A percentile compares a stretch with the other conserved stretches of the same genome.
Evolutionary conservation across 2,113 vertebrate genomes (phyloP).

Genomic region (Neolamprologus ventralis): DNA sequence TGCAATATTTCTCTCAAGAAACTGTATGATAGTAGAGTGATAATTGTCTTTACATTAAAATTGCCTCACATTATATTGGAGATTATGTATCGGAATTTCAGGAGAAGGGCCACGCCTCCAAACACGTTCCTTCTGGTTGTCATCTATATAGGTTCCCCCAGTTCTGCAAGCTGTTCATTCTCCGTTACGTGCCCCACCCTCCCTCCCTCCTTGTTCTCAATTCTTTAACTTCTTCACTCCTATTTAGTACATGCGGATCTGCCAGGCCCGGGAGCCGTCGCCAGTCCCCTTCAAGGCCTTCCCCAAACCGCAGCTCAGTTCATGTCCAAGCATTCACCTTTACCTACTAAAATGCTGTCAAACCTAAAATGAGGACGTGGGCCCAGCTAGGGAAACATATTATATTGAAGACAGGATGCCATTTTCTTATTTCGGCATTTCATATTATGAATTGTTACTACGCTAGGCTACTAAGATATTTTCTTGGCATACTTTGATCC

Average conservation of each 20-base stretch:
- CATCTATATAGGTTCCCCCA: not conserved
- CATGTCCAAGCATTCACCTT: not conserved
- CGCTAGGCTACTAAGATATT: not conserved
- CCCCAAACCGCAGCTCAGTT: not conserved
- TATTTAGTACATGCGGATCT: not conserved
- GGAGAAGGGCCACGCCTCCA: not conserved
- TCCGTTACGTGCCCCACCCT: fast-evolving
- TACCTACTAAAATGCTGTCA: not conserved
- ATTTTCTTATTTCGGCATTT: not conserved
- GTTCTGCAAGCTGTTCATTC: not conserved
- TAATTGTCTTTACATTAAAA: not conserved
- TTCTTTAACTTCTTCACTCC: not conserved
- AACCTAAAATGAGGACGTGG: not conserved
- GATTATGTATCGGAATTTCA: not conserved
- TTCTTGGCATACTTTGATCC: not conserved
- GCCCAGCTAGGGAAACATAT: not conserved
- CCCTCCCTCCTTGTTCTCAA: not conserved
- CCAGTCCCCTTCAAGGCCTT: not conserved
- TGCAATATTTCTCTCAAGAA: not conserved
- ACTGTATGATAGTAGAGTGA: not conserved
- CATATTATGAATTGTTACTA: not conserved
- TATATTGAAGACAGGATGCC: fast-evolving
- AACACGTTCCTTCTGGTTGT: not conserved
- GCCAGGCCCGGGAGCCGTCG: fast-evolving
- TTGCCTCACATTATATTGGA: not conserved